These are phyloP conservation scores for Oncorhynchus kisutch DNA, from an alignment of 2,113 vertebrate genomes.

Conservation along the genomic window DNA sequence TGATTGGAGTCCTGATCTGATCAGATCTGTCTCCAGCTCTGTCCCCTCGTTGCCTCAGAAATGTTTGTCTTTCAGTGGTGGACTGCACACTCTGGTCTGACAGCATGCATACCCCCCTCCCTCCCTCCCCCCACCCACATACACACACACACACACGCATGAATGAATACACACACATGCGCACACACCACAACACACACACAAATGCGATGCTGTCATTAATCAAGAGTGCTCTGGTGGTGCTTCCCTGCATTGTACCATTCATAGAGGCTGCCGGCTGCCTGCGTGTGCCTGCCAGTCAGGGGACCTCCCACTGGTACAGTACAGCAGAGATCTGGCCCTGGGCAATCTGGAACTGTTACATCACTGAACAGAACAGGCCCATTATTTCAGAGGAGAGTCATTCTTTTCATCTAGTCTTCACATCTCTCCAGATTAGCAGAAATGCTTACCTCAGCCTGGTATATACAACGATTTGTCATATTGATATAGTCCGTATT, in stretches of 20 bases:
- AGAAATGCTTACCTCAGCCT: too few species aligned
- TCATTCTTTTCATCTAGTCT: too few species aligned
- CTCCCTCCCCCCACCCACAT: background rate
- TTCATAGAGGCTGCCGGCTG: background rate
- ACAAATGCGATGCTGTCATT: background rate
- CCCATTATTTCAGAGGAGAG: too few species aligned
- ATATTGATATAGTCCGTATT: too few species aligned
- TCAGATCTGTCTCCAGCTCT: background rate
- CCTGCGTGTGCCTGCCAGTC: background rate
- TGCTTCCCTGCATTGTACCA: background rate
- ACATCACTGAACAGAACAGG: background rate
- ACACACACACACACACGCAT: background rate
- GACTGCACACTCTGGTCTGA: background rate
- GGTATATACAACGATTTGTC: too few species aligned
- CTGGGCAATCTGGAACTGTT: slow-evolving; percentile 8
- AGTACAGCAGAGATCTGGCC: slow-evolving; percentile 7
- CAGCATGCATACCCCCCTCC: background rate
- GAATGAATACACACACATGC: background rate
- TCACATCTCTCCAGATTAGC: too few species aligned
- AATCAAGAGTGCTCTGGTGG: background rate
- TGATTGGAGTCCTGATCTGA: too few species aligned
- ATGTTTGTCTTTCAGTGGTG: background rate
- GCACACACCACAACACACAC: background rate
- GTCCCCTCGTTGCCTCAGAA: background rate
- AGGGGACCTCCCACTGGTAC: background rate